Conservation (phyloP, 2,888 invertebrate genomes). For the Furcula furcula region DNA sequence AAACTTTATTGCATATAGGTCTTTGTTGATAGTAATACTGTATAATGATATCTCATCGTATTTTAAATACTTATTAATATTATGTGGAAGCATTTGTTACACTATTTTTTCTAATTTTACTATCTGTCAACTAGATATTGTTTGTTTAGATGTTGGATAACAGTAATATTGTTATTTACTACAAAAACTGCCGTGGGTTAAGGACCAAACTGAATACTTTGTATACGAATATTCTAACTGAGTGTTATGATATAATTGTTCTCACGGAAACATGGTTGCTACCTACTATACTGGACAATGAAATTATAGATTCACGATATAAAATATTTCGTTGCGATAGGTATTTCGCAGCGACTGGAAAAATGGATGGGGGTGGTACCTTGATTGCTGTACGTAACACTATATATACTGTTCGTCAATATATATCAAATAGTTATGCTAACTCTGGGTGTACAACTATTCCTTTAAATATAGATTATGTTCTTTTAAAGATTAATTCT, state of each 20-base stretch:
- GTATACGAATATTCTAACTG: slow-evolving; percentile 1
- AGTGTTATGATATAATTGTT: slow-evolving; percentile 1
- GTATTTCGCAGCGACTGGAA: not conserved
- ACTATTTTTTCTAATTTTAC: not conserved
- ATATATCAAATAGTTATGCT: not conserved
- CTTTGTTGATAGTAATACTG: too few species aligned
- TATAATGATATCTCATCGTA: not conserved
- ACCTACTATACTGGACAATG: not conserved
- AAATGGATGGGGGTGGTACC: not conserved
- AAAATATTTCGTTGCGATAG: not conserved
- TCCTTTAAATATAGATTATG: not conserved
- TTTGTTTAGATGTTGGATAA: too few species aligned
- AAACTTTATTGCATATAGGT: too few species aligned
- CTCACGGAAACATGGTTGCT: slow-evolving; percentile 4
- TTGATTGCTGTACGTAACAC: not conserved
- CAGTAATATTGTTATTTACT: not conserved
- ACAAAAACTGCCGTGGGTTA: slow-evolving; percentile 1
- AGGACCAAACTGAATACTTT: slow-evolving; percentile 3
- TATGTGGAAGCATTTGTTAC: not conserved
- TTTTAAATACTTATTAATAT: not conserved
- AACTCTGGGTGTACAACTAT: not conserved
- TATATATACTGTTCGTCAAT: not conserved
- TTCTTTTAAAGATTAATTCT: not conserved
- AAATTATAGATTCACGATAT: slow-evolving; percentile 1
- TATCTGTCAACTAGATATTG: too few species aligned